A percentile compares a stretch with the other conserved stretches of the same genome.
Conservation (phyloP, 2,797 vertebrate genomes). For the Poliocrania exsul region DNA sequence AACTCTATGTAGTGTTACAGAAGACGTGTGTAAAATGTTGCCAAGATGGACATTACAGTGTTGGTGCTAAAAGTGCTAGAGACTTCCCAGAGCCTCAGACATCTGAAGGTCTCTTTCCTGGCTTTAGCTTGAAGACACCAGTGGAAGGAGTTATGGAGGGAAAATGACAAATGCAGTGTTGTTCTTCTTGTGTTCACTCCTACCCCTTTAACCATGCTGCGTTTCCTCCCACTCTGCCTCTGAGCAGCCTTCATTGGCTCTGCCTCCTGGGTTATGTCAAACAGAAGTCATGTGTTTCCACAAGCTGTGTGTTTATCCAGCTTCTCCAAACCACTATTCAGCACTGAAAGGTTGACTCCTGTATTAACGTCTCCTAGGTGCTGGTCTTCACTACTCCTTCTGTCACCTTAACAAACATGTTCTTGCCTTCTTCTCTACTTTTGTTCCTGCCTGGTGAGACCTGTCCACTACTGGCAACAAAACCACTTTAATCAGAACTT, state of each 20-base stretch:
- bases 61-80: background rate
- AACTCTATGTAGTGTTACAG: background rate
- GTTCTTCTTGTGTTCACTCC: background rate
- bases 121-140: background rate
- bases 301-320: background rate
- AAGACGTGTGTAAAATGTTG: background rate
- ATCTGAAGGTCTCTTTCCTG: background rate
- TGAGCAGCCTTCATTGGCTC: background rate
- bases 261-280: background rate
- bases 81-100: background rate
- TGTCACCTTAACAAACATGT: background rate
- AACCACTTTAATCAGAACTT: background rate
- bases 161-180: background rate
- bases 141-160: background rate
- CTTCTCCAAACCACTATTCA: background rate
- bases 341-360: background rate
- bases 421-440: background rate
- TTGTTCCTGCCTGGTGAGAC: background rate
- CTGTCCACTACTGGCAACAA: background rate
- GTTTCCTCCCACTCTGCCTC: background rate
- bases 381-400: background rate
- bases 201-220: rapidly evolving
- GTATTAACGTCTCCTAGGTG: background rate
- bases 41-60: background rate
- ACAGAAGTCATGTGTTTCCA: background rate